Evolutionary conservation across 1,140 invertebrate genomes (phyloP).

Genomic region (Drosophila tsacasi): DNA sequence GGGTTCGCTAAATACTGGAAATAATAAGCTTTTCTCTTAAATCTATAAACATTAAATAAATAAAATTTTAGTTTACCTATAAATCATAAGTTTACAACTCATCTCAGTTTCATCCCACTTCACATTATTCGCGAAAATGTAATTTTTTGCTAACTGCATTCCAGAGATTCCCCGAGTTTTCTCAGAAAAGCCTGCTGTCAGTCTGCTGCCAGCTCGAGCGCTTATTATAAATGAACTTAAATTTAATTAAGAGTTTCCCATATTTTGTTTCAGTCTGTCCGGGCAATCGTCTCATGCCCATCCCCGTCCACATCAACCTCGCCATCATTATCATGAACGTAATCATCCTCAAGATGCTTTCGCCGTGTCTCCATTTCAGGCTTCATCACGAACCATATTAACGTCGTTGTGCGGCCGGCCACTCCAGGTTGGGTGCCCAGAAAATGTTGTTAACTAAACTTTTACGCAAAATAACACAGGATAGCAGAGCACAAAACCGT

Average conservation of each 20-base stretch:
- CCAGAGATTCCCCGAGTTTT: slow-evolving; percentile 5
- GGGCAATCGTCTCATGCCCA: slow-evolving; percentile 42
- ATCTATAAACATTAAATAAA: not conserved
- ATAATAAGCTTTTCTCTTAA: not conserved
- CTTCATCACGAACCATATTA: slow-evolving; percentile 78
- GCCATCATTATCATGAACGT: slow-evolving; percentile 12
- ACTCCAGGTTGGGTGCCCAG: slow-evolving; percentile 44
- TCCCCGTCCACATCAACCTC: slow-evolving; percentile 12
- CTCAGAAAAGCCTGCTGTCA: slow-evolving; percentile 32
- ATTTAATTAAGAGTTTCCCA: slow-evolving; percentile 78
- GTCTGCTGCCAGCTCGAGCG: slow-evolving; percentile 32
- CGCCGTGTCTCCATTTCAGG: slow-evolving; percentile 52
- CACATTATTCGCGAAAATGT: not conserved
- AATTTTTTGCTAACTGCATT: slow-evolving; percentile 1
- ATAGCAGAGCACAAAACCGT: slow-evolving; percentile 21
- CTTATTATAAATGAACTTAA: slow-evolving; percentile 79
- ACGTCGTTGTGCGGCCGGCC: slow-evolving; percentile 60
- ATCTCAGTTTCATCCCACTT: not conserved
- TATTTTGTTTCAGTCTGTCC: slow-evolving; percentile 67
- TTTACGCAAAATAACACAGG: slow-evolving; percentile 49
- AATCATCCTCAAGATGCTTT: slow-evolving; percentile 31
- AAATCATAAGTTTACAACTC: not conserved
- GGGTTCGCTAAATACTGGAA: not conserved
- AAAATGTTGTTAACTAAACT: slow-evolving; percentile 74
- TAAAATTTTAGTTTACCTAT: not conserved